These are phyloP conservation scores for Bergia sp. DNA, from an alignment of 92 coral and sea anemone genomes.

Conservation along the genomic window DNA sequence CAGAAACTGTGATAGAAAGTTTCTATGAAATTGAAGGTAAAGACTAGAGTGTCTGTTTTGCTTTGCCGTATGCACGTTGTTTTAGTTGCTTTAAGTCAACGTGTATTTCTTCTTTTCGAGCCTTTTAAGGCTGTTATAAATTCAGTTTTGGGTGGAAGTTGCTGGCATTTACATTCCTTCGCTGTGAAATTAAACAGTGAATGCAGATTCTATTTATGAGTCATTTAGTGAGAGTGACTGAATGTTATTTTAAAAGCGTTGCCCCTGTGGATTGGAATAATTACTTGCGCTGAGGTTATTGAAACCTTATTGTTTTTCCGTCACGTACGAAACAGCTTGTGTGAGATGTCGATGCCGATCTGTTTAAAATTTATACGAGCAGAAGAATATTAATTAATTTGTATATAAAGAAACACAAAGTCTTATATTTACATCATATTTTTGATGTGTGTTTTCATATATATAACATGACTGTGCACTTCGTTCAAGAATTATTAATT, in stretches of 20 bases:
- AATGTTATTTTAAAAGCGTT: no score
- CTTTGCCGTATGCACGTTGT: not conserved
- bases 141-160: not conserved
- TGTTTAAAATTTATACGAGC: no score
- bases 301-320: no score
- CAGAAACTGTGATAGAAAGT: constrained; percentile 38
- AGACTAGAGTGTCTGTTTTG: not conserved
- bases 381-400: no score
- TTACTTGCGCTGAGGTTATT: not conserved
- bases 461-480: not conserved
- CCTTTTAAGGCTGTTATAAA: not conserved
- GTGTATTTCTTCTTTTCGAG: not conserved
- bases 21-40: constrained; percentile 43
- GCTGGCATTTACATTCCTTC: not conserved
- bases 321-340: not conserved
- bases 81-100: not conserved
- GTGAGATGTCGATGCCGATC: not conserved
- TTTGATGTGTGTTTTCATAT: no score
- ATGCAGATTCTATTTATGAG: not conserved
- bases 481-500: not conserved
- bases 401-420: not conserved
- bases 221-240: not conserved
- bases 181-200: not conserved
- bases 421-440: no score
- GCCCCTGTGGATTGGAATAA: not conserved